Conservation (phyloP, 2,797 vertebrate genomes). For the Galago senegalensis region DNA sequence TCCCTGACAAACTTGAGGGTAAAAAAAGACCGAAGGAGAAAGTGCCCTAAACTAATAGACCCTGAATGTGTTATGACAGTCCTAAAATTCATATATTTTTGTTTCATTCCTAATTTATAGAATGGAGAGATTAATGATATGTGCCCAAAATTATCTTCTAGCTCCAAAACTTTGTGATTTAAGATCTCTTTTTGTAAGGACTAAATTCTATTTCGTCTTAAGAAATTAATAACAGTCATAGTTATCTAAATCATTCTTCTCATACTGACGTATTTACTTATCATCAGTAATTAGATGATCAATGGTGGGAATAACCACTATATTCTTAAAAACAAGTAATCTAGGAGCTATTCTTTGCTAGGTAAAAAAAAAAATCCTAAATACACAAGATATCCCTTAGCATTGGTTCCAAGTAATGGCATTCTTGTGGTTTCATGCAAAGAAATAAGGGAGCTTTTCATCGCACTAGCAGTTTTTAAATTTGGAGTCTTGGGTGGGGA, state of each 20-base stretch:
- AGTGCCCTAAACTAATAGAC: background rate
- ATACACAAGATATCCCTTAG: background rate
- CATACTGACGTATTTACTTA: background rate
- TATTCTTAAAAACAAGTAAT: background rate
- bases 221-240: background rate
- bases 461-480: background rate
- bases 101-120: background rate
- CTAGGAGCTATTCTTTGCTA: background rate
- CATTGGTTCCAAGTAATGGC: background rate
- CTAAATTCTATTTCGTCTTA: background rate
- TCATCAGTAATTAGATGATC: background rate
- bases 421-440: background rate
- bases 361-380: background rate
- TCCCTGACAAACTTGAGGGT: background rate
- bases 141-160: background rate
- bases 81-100: background rate
- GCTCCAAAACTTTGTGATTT: background rate
- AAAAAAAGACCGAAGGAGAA: background rate
- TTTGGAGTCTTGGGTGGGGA: fast-evolving
- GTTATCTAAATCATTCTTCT: background rate
- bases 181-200: background rate
- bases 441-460: background rate
- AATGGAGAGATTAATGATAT: background rate
- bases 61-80: background rate
- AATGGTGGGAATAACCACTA: background rate